Percentiles rank a stretch among this genome's conserved stretches.
Conservation (phyloP, 2,113 vertebrate genomes). For the Psephotus haematonotus region DNA sequence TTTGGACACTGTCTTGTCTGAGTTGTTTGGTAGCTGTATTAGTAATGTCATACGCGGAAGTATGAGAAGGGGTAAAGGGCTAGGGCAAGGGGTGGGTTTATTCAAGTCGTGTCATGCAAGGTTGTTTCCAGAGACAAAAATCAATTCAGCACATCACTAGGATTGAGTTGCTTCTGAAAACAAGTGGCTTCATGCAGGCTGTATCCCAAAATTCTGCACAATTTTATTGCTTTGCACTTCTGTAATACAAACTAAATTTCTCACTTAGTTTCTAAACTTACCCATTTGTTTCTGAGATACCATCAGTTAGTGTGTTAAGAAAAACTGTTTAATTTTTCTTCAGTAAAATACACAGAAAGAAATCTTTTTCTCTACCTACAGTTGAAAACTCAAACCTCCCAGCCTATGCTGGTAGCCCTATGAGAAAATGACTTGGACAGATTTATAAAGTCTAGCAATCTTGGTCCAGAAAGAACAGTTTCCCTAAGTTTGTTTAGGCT, state of each 20-base stretch:
- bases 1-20: not conserved
- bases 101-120: not conserved
- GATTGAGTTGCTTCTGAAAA: not conserved
- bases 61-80: fast-evolving
- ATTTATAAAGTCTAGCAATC: not conserved
- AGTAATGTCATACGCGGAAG: not conserved
- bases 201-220: not conserved
- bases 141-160: not conserved
- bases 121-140: not conserved
- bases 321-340: not conserved
- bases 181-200: not conserved
- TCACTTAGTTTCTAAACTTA: not conserved
- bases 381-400: not conserved
- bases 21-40: not conserved
- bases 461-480: not conserved
- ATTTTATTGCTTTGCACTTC: not conserved
- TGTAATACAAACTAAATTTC: not conserved
- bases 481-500: not conserved
- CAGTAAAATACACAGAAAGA: not conserved
- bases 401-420: not conserved
- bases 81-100: not conserved
- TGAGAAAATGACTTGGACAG: not conserved
- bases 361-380: not conserved
- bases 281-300: not conserved
- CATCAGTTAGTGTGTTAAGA: not conserved